These are phyloP conservation scores for Misgurnus anguillicaudatus DNA, from an alignment of 2,113 vertebrate genomes.

Conservation along the genomic window DNA sequence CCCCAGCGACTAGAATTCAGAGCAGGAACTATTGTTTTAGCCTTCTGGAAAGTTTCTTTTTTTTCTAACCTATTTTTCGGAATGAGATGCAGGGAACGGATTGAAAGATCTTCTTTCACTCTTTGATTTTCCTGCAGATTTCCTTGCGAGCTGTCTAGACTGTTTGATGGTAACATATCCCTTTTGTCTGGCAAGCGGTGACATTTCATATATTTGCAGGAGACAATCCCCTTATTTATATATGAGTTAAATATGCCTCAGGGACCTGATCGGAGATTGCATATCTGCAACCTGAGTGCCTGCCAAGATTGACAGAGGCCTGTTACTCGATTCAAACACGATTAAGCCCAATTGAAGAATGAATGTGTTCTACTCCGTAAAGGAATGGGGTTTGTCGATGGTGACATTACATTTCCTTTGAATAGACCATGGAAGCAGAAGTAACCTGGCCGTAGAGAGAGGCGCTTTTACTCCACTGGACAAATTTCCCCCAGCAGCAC, in stretches of 20 bases:
- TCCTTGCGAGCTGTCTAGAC: slow-evolving; percentile 70
- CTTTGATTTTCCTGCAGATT: slow-evolving; percentile 54
- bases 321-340: slow-evolving; percentile 76
- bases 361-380: slow-evolving; percentile 66
- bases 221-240: slow-evolving; percentile 80
- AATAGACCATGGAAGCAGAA: slow-evolving; percentile 45
- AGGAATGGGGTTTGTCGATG: slow-evolving; percentile 51
- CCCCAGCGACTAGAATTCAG: background rate
- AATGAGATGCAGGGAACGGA: slow-evolving; percentile 48
- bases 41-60: slow-evolving; percentile 8
- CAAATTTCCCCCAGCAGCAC: slow-evolving; percentile 51
- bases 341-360: slow-evolving; percentile 76
- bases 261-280: slow-evolving; percentile 71
- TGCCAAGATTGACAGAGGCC: slow-evolving; percentile 71
- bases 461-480: slow-evolving; percentile 47
- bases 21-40: slow-evolving; percentile 9
- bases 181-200: slow-evolving; percentile 69
- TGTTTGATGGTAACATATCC: slow-evolving; percentile 69
- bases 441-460: slow-evolving; percentile 51
- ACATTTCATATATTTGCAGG: slow-evolving; percentile 74
- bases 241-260: slow-evolving; percentile 74
- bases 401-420: slow-evolving; percentile 56
- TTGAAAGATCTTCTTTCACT: slow-evolving; percentile 49
- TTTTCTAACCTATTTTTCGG: slow-evolving; percentile 33
- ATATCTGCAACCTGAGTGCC: slow-evolving; percentile 73